A percentile compares a stretch with the other conserved stretches of the same genome.
These are phyloP conservation scores for Danio rerio DNA, from an alignment of 2,113 vertebrate genomes.

Conservation along the genomic window DNA sequence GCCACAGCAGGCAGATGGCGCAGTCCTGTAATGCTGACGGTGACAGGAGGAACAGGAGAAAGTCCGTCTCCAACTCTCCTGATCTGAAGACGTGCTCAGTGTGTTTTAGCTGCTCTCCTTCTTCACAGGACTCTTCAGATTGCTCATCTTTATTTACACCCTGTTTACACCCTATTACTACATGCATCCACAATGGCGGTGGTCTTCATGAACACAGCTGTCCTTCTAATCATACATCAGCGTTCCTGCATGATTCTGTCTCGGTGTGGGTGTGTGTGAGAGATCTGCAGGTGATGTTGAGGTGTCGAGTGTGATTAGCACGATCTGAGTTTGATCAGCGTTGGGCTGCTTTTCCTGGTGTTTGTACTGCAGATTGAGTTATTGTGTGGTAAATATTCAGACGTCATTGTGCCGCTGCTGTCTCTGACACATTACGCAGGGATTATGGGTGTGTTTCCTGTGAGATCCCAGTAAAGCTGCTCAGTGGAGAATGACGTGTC, in stretches of 20 bases:
- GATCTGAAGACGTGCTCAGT: too few relatives aligned
- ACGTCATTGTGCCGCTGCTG: not conserved
- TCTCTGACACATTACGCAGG: not conserved
- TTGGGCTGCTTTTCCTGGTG: not conserved
- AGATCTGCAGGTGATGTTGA: not conserved
- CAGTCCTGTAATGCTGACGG: too few relatives aligned
- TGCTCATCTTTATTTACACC: too few relatives aligned
- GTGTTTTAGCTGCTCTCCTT: too few relatives aligned
- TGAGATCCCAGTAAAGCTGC: conserved; percentile 4
- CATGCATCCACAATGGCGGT: too few relatives aligned
- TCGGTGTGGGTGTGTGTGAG: not conserved
- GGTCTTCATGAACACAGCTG: too few relatives aligned
- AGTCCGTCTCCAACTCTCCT: too few relatives aligned
- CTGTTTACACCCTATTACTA: too few relatives aligned
- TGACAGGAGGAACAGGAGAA: too few relatives aligned
- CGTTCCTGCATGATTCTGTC: not conserved
- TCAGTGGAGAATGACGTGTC: not conserved
- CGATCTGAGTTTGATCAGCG: not conserved
- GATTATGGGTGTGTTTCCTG: not conserved
- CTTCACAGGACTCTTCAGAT: too few relatives aligned
- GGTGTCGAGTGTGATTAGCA: not conserved
- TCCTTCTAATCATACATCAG: not conserved
- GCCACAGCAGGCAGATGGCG: too few relatives aligned
- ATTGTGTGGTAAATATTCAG: not conserved
- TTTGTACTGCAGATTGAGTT: not conserved